These are phyloP conservation scores for Indicator maculatus DNA, from an alignment of 2,113 vertebrate species.

Conservation along the genomic window DNA sequence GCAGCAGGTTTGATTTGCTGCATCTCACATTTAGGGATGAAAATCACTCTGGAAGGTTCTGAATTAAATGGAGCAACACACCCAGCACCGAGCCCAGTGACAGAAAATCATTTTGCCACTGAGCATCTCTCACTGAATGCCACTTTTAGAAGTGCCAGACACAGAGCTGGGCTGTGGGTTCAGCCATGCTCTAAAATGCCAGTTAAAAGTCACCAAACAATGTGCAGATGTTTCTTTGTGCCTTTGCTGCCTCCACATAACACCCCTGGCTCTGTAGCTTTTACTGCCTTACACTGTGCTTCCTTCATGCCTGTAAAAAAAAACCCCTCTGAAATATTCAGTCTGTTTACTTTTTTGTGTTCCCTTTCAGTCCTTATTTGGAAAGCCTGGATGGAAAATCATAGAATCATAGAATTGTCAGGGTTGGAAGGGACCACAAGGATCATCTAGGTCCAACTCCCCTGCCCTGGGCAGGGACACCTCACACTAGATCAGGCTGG, in stretches of 20 bases:
- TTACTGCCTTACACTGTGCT: not conserved
- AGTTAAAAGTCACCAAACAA: not conserved
- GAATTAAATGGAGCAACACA: not conserved
- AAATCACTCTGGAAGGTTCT: slow-evolving; percentile 24
- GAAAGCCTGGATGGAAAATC: not conserved
- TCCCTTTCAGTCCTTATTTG: not conserved
- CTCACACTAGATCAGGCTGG: too few relatives aligned
- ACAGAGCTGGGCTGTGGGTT: not conserved
- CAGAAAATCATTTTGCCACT: slow-evolving; percentile 51
- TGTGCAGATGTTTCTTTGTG: slow-evolving; percentile 46
- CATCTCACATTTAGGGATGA: not conserved
- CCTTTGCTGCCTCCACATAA: not conserved
- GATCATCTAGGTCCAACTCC: too few relatives aligned
- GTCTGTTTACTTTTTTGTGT: not conserved
- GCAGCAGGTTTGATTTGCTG: not conserved
- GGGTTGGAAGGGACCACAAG: too few relatives aligned
- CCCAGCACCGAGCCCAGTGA: not conserved
- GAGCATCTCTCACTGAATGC: slow-evolving; percentile 37
- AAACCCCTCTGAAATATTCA: not conserved
- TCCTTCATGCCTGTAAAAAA: not conserved
- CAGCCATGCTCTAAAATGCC: slow-evolving; percentile 8
- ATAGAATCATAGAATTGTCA: too few relatives aligned
- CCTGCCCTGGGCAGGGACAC: too few relatives aligned
- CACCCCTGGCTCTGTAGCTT: not conserved
- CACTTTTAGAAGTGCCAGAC: slow-evolving; percentile 14